Base-by-base conservation (phyloP, 2,797 vertebrate species). In the Halcyon leucocephala region DNA sequence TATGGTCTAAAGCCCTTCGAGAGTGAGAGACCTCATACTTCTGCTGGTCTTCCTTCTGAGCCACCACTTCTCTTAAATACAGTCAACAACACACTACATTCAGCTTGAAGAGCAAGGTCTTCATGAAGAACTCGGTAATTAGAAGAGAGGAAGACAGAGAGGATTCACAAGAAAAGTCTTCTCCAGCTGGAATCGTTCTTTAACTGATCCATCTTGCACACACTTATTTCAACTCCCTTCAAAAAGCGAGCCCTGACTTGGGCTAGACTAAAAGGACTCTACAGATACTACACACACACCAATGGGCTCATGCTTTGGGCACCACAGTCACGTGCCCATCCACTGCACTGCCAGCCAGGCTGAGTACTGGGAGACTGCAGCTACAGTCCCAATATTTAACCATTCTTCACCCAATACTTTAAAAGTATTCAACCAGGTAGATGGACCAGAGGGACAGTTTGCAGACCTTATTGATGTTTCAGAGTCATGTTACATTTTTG, bases 301-400 rank as follows among this genome's bases (percentile, higher is more conserved):
- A 52, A 26, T 0, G 14, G 26, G 35, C 31, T 83, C 37, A 3
- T 9, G 10, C 41, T 89, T 35, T 18, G 37, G 65, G 29, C 72
- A 73, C 11, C 48, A 61, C 31, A 62, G 61, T 46, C 37, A 54
- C 0, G 1, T 44, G 14, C 81, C 81, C 17, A 3, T 11, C 20
- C 42, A 62, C 44, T 1, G 0, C 12, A 9, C 42, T 33, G 24
- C 22, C 4, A 1, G 13, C 26, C 42, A 28, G 4, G 8, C 35
- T 4, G 20, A 69, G 49, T 12, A 22, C 55, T 39, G 31, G 20
- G 49, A 62, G 14, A 20, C 66, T 51, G 55, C 60, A 79, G 81
- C 39, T 78, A 28, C 37, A 76, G 18, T 19, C 41, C 44, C 2
- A 0, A 8, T 24, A 44, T 16, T 62, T 52, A 64, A 44, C 39